A percentile compares a stretch with the other conserved stretches of the same genome.
These are phyloP conservation scores for Anhinga rufa DNA, from an alignment of 2,113 vertebrate species.

Conservation along the genomic window DNA sequence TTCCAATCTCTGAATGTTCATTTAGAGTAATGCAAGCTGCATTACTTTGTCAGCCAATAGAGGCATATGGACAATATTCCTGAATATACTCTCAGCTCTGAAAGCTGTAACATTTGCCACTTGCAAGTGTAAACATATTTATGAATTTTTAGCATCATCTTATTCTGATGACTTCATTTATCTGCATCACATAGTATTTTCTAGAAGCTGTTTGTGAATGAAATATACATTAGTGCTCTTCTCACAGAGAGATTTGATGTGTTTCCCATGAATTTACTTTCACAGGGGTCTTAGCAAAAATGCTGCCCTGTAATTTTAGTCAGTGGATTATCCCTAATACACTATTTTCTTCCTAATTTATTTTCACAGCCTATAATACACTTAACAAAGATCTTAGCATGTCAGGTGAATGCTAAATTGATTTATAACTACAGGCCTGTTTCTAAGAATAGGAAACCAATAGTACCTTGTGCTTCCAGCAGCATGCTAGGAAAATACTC, in stretches of 20 bases:
- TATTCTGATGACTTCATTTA: neutral
- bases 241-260: neutral
- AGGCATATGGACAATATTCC: slow-evolving; percentile 68
- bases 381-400: neutral
- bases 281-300: neutral
- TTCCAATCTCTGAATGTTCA: slow-evolving; percentile 70
- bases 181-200: neutral
- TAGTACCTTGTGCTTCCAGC: neutral
- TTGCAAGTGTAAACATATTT: slow-evolving; percentile 51
- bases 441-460: neutral
- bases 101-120: slow-evolving; percentile 60
- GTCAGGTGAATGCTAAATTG: neutral
- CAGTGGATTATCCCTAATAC: neutral
- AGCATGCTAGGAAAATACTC: neutral
- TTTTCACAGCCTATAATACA: neutral
- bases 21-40: slow-evolving; percentile 60
- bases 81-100: slow-evolving; percentile 35
- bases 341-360: neutral
- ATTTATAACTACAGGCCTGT: neutral
- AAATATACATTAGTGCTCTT: neutral
- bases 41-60: slow-evolving; percentile 57
- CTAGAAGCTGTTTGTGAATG: neutral
- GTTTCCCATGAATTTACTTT: neutral
- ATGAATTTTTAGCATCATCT: slow-evolving; percentile 49
- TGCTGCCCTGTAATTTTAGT: neutral